Conservation (phyloP, 2,888 invertebrate genomes). For the Acanthopleura granulata region DNA sequence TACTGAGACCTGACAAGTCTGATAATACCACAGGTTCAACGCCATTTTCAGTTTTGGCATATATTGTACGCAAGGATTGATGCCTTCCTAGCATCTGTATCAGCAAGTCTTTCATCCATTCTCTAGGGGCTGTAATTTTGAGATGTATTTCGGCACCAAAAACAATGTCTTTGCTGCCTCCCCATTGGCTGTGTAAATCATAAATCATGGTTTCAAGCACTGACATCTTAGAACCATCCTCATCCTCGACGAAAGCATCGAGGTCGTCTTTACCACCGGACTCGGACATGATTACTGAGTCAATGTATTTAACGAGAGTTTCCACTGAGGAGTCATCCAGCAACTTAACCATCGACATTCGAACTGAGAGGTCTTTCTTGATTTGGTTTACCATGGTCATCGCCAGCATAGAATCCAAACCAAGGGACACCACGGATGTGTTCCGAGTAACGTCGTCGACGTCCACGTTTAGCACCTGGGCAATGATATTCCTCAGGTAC, state of each 20-base stretch:
- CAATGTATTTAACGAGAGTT: background rate
- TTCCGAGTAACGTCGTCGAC: background rate
- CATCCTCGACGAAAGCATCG: background rate
- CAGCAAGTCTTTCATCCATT: background rate
- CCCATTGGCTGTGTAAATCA: background rate
- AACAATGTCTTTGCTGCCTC: background rate
- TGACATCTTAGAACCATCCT: background rate
- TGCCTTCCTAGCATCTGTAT: background rate
- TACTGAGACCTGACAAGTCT: background rate
- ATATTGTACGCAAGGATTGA: background rate
- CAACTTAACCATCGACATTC: background rate
- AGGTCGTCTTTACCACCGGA: background rate
- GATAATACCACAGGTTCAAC: background rate
- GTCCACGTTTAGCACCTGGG: background rate
- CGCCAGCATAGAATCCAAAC: slow-evolving; percentile 13
- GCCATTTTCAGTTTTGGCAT: background rate
- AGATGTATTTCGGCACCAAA: background rate
- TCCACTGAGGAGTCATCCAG: background rate
- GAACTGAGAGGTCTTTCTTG: background rate
- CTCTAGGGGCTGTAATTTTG: background rate
- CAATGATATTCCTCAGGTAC: background rate
- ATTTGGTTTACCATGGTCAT: slow-evolving; percentile 6
- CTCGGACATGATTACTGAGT: background rate
- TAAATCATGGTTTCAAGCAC: background rate
- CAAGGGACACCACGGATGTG: background rate